Evolutionary conservation across 1,140 invertebrate species (phyloP).

Genomic region (Potamilus streckersoni): DNA sequence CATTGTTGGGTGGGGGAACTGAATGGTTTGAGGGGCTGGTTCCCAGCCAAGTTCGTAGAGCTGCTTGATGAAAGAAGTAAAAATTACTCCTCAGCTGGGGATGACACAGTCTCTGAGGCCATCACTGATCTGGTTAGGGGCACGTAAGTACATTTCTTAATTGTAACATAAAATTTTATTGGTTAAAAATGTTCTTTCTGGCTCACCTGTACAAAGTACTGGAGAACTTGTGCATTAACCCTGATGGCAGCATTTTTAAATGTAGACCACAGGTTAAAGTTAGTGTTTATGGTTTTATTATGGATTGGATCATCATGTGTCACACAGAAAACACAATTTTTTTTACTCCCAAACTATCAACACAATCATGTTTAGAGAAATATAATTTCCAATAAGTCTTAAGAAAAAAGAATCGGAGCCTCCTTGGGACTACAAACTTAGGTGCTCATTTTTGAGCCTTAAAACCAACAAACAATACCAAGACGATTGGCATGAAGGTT

Average conservation of each 20-base stretch:
- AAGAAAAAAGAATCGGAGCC: no score
- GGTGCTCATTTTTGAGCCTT: no score
- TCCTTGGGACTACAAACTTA: no score
- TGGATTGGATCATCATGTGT: no score
- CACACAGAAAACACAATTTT: no score
- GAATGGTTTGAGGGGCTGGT: constrained; percentile 98
- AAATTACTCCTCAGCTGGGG: constrained; percentile 94
- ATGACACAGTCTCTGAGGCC: constrained; percentile 95
- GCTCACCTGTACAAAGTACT: not conserved
- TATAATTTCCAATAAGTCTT: no score
- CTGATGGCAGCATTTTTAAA: not conserved
- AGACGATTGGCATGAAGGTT: no score
- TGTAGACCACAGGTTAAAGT: not conserved
- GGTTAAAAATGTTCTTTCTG: not conserved
- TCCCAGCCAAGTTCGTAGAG: constrained; percentile 98
- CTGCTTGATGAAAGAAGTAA: constrained; percentile 94
- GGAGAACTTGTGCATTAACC: not conserved
- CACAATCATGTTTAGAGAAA: no score
- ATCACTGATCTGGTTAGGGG: constrained; percentile 97
- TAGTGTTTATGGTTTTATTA: no score
- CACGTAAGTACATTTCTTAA: constrained; percentile 69
- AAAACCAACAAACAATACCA: no score
- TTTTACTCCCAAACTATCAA: no score
- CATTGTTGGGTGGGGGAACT: constrained; percentile 99
- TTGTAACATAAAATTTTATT: no score